These are phyloP conservation scores for Galeopterus variegatus DNA, from an alignment of 2,113 vertebrate species.

Conservation along the genomic window DNA sequence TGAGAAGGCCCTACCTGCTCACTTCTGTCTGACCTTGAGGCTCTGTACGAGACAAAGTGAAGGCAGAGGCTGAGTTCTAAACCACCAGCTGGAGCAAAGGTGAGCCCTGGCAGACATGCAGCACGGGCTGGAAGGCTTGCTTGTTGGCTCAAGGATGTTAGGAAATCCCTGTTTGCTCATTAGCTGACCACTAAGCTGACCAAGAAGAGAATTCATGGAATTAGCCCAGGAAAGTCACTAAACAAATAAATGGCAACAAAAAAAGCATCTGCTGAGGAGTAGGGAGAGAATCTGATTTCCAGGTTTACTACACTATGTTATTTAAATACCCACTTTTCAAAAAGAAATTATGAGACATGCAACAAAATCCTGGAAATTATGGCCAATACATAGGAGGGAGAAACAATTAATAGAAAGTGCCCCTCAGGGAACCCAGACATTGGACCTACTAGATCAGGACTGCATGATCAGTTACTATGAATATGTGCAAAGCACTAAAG, in stretches of 20 bases:
- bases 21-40: not conserved
- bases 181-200: not conserved
- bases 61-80: rapidly evolving
- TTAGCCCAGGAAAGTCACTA: not conserved
- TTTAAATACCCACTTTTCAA: not conserved
- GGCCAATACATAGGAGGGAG: not conserved
- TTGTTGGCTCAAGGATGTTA: rapidly evolving
- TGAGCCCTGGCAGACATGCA: rapidly evolving
- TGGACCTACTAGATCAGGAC: not conserved
- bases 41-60: rapidly evolving
- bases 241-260: no score
- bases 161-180: not conserved
- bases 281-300: rapidly evolving
- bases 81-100: rapidly evolving
- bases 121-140: not conserved
- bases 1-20: not conserved
- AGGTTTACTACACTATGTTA: rapidly evolving
- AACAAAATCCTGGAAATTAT: not conserved
- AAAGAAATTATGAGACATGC: not conserved
- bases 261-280: no score
- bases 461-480: not conserved
- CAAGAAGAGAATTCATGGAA: not conserved
- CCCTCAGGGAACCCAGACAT: not conserved
- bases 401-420: rapidly evolving
- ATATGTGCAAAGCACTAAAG: not conserved